Percentiles rank a stretch among this genome's conserved stretches.
phyloP scores from a whole-genome alignment of 2,888 invertebrate species.

The Melieria crassipennis region DNA sequence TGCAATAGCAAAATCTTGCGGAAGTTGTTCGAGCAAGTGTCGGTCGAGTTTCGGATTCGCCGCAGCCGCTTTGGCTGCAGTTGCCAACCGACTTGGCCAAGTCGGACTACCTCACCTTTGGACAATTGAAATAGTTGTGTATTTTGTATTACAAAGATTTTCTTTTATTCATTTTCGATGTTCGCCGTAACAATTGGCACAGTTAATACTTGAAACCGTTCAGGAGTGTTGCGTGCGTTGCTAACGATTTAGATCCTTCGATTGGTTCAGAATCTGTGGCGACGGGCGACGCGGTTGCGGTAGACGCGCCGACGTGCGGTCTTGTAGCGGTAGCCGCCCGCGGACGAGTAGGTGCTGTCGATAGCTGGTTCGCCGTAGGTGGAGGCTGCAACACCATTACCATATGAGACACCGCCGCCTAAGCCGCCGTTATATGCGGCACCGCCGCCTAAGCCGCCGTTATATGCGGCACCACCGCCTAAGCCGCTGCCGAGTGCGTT shows the following conservation, averaged over 20 bases:
- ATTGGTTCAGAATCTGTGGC: conserved; percentile 13
- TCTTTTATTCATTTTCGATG: conserved; percentile 10
- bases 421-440: not conserved
- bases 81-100: too few relatives aligned
- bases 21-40: too few relatives aligned
- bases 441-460: conserved; percentile 15
- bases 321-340: conserved; percentile 35
- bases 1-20: too few relatives aligned
- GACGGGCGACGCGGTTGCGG: conserved; percentile 16
- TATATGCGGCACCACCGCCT: too few relatives aligned
- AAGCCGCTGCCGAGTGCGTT: not conserved
- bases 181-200: not conserved
- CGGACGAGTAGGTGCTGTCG: conserved; percentile 29
- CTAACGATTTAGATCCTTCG: not conserved
- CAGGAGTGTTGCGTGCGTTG: not conserved
- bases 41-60: too few relatives aligned
- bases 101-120: too few relatives aligned
- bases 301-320: conserved; percentile 37
- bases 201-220: not conserved
- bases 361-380: conserved; percentile 27
- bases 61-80: too few relatives aligned
- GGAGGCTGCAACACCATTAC: not conserved
- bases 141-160: not conserved
- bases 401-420: too few relatives aligned
- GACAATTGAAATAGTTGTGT: not conserved